Base-by-base conservation (phyloP, 1,140 invertebrate genomes). In the Planococcus citri region DNA sequence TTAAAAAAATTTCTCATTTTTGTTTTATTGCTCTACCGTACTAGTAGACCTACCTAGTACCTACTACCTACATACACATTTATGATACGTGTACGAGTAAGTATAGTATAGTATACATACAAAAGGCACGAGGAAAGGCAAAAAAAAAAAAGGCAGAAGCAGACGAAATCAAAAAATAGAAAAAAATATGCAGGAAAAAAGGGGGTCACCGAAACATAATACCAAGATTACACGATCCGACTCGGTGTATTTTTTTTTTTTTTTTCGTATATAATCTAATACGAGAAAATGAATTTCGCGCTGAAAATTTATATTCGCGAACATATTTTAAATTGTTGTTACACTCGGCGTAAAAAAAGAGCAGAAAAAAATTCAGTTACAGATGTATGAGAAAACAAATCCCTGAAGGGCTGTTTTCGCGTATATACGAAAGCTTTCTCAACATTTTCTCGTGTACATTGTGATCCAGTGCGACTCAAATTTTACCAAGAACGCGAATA, bases 201-300 rank as follows among this genome's bases (percentile, higher is more conserved):
- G 41, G n/a, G 41, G 29, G 29, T 33, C 41, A 20, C 41, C 41
- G 41, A 51, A 51, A 51, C n/a, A 51, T n/a, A n/a, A 51, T 17
- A 20, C 41, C 41, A 20, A 51, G 41, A 51, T 51, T 51, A 51
- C 17, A 51, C 33, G 14, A 37, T 37, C 33, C 33, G 33, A 51
- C 12, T 51, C 41, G n/a, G n/a, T 17, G 10, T 20, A 14, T 2
- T 51, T 17, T 20, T 17, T n/a, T 51, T n/a, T 17, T n/a, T 20
- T 51, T 51, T 51, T n/a, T n/a, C n/a, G n/a, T n/a, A n/a, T 17
- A 51, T 51, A 51, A 51, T 51, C 41, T 51, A 51, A 51, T 51
- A 51, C 41, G 6, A 51, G n/a, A 51, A 51, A 51, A 51, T 20
- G 41, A 51, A 51, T 51, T 51, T 51, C 41, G 6, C 41, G 41